Percentiles rank a stretch among this genome's conserved stretches.
Conservation (phyloP, 2,888 invertebrate species). For the Psylliodes chrysocephalus region DNA sequence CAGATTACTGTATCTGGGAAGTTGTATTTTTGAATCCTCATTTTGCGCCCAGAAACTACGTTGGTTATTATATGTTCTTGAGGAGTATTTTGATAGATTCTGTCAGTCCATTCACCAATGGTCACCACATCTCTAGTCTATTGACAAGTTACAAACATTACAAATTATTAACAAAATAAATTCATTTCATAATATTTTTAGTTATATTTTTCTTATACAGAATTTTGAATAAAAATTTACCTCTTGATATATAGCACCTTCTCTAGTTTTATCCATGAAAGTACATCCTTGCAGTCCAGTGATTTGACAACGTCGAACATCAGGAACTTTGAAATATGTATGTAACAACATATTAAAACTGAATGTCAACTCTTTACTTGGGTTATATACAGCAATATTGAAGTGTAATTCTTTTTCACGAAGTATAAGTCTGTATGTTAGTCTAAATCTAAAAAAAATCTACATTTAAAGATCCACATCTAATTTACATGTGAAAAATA, state of each 20-base stretch:
- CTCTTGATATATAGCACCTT: constrained; percentile 88
- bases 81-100: constrained; percentile 92
- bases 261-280: constrained; percentile 82
- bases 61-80: constrained; percentile 93
- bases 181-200: too few relatives aligned
- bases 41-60: constrained; percentile 90
- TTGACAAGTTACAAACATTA: neutral
- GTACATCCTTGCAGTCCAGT: constrained; percentile 88
- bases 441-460: constrained; percentile 75
- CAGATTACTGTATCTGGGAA: constrained; percentile 96
- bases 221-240: too few relatives aligned
- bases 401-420: constrained; percentile 92
- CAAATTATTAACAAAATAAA: neutral
- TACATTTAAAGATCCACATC: too few relatives aligned
- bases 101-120: constrained; percentile 92
- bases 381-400: constrained; percentile 93
- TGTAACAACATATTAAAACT: constrained; percentile 93
- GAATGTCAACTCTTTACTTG: constrained; percentile 90
- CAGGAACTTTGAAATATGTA: constrained; percentile 96
- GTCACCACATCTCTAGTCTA: constrained; percentile 86
- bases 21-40: constrained; percentile 93
- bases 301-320: constrained; percentile 91
- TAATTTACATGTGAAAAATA: too few relatives aligned
- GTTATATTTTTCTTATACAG: too few relatives aligned
- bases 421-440: constrained; percentile 91